Evolutionary conservation across 2,888 invertebrate species (phyloP), one percentile per base, ranked within the genome.

Genomic region (Sminthurides aquaticus): DNA sequence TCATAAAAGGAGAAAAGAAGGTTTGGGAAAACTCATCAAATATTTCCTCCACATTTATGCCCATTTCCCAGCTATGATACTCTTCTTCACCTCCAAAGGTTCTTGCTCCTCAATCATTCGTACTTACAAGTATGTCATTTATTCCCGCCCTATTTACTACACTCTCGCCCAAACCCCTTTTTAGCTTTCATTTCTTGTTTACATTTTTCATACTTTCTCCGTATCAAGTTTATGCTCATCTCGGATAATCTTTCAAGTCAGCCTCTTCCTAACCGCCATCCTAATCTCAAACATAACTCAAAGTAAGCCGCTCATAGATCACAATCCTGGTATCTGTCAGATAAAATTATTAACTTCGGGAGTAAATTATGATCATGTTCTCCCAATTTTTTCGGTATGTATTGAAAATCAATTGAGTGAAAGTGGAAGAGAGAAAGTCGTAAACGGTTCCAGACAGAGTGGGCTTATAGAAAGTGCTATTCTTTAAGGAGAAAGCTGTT

Each of bases 11-110:
- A 11, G 5, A n/a, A n/a, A n/a, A n/a, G n/a, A 5, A 34, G 43
- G 8, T 34, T 34, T 34, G 5, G 43, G 15, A 15, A 58, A 58
- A 34, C 58, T 58, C 58, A 58, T 58, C 58, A 58, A 58, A 58
- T 58, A 58, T 58, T 57, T 57, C 34, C 29, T 8, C 58, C 34
- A 58, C 43, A 43, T 57, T 57, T 27, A 57, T 58, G 22, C 34
- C 22, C 58, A 43, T 58, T 58, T 18, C 24, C 15, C 15, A 15
- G 22, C 20, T 20, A 58, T 28, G 43, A 58, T 43, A 58, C 34
- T 58, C 58, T 15, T 34, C 43, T 15, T 34, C 43, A 34, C 43
- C 43, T 34, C 43, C 8, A 34, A 34, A 34, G 15, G 43, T 15
- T 15, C 43, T 11, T 5, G 43, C 43, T 34, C 43, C 8, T 34